A percentile compares a stretch with the other conserved stretches of the same genome.
Conservation (phyloP, 2,888 invertebrate species). For the Dendrolimus pini region DNA sequence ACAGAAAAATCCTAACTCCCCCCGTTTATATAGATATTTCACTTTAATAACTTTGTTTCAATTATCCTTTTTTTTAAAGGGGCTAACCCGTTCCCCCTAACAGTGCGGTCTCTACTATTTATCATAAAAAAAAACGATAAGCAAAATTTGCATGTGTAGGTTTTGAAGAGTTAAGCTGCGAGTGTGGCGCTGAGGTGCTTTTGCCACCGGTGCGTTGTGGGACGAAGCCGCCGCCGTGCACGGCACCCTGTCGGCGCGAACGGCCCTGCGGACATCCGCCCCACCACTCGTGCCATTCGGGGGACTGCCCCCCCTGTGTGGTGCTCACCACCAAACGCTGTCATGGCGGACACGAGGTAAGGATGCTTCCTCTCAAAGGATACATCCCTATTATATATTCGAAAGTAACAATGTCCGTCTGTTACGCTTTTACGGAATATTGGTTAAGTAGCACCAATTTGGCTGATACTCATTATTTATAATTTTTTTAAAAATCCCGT, state of each 20-base stretch:
- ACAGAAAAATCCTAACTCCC: too few species aligned
- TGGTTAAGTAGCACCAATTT: too few species aligned
- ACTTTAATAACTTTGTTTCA: too few species aligned
- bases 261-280: constrained; percentile 90
- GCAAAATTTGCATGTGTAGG: constrained; percentile 31
- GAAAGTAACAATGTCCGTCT: too few species aligned
- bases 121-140: too few species aligned
- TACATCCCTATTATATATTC: neutral
- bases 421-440: too few species aligned
- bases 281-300: constrained; percentile 89
- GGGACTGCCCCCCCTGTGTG: constrained; percentile 78
- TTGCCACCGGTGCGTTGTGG: constrained; percentile 97
- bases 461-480: too few species aligned
- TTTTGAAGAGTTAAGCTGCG: constrained; percentile 94
- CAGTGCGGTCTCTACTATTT: too few species aligned
- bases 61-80: too few species aligned
- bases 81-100: too few species aligned
- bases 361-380: neutral
- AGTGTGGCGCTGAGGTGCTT: constrained; percentile 90
- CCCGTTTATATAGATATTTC: too few species aligned
- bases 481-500: too few species aligned
- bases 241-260: constrained; percentile 82
- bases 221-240: constrained; percentile 88
- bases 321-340: constrained; percentile 75
- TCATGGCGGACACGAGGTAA: constrained; percentile 89